Base-by-base conservation (phyloP, 2,797 vertebrate species). In the Synaphobranchus kaupii region DNA sequence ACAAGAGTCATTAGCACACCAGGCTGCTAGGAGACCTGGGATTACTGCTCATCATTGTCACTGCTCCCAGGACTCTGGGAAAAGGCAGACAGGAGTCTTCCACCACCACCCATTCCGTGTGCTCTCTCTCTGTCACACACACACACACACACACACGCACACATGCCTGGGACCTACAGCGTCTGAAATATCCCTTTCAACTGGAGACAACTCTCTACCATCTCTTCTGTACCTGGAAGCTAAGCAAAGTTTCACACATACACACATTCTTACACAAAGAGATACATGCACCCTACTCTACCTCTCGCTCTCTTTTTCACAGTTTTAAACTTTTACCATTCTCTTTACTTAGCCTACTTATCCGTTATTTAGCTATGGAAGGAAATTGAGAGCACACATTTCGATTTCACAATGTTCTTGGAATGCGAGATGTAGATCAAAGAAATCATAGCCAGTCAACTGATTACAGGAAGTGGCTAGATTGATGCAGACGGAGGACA, bases 11-110 rank as follows among this genome's bases (percentile, higher is more conserved):
- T 88, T 88, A 91, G 92, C 87, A 90, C 34, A 58, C 81, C 71
- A 78, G 85, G 95, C 93, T 95, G 94, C 94, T 94, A 93, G 93
- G 95, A 93, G 93, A 95, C 91, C 85, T 85, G 85, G 85, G 87
- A 89, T 89, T 66, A 90, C 89, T 88, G 47, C 87, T 25, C 86
- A 82, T 34, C 48, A 83, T 73, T 71, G 83, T 86, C 56, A 25
- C 91, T 39, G n/a, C 86, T 56, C 87, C 48, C 86, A 87, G 76
- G 87, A 92, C 0, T 81, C 86, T 92, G 92, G 90, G 93, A 94
- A 93, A 73, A 81, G 47, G 78, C 78, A 48, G 76, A 34, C 68
- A 91, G 92, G 84, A 83, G 31, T 52, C 86, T 76, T 48, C 76
- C 73, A 71, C 13, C 52, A 66, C 52, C 13, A 56, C 58, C 28